Conservation (phyloP, 2,113 vertebrate genomes). For the Asarcornis scutulata region DNA sequence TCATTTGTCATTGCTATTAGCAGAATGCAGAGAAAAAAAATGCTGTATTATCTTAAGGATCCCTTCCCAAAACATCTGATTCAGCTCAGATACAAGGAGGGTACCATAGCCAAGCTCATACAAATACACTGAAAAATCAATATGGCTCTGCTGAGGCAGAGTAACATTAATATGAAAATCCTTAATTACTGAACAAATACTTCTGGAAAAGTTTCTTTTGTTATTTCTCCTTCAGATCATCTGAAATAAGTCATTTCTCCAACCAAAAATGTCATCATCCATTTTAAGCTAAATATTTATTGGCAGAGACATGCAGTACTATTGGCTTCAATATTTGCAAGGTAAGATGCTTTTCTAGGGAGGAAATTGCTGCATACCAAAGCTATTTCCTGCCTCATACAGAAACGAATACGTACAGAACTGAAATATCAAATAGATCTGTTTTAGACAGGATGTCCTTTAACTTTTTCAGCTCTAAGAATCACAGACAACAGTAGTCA, state of each 20-base stretch:
- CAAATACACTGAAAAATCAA: not conserved
- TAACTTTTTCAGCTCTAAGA: not conserved
- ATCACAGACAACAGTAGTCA: not conserved
- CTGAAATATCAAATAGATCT: not conserved
- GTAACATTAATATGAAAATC: not conserved
- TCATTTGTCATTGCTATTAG: not conserved
- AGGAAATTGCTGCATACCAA: slow-evolving; percentile 39
- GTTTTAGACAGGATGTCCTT: not conserved
- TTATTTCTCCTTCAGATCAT: not conserved
- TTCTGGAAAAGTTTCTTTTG: not conserved
- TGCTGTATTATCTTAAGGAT: not conserved
- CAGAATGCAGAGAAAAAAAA: not conserved
- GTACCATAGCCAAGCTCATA: not conserved
- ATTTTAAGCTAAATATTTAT: not conserved
- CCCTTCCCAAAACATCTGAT: not conserved
- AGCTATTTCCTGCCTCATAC: slow-evolving; percentile 14
- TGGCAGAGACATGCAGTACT: not conserved
- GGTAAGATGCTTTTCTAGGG: not conserved
- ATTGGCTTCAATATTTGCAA: not conserved
- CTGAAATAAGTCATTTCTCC: not conserved
- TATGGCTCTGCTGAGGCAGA: not conserved
- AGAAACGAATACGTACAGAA: not conserved
- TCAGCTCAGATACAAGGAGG: not conserved
- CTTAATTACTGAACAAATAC: not conserved
- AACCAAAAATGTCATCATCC: not conserved